Evolutionary conservation across 1,140 invertebrate species (phyloP), one percentile per base, ranked within the genome.

Genomic region (Drosophila suzukii): DNA sequence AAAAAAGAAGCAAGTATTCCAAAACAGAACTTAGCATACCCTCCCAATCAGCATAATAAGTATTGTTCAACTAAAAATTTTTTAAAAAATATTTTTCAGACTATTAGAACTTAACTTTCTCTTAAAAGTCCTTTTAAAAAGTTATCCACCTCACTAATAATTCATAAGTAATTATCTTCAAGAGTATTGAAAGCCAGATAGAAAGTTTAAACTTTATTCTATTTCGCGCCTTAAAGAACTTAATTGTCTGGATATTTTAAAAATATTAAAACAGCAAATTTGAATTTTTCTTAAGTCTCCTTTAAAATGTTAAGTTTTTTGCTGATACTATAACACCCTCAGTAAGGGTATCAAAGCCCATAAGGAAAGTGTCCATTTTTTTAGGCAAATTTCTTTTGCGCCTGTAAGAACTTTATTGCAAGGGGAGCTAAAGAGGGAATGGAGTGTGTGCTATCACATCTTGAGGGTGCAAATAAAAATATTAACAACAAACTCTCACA

Each of bases 391-490:
- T 89, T 84, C 46, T 76, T 78, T 78, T 75, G 83, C 57, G 71
- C 72, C 62, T 65, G 59, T 77, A 79, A 82, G 83, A 88, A 70
- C 27, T 71, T 71, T 44, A 68, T 68, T 68, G 36, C 50, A 39
- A 55, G 81, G 85, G 81, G 62, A 78, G 60, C 54, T 36, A 58
- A 59, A 39, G 53, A 46, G 56, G 50, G 58, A 27, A 55, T 56
- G 55, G 68, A 70, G 55, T 17, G 41, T 44, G 55, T 59, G 56
- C 63, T 54, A 46, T 60, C 47, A 54, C 78, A 79, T 66, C 76
- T 75, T 78, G 82, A 81, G 84, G 84, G 84, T 89, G 84, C 74
- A 89, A 89, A 89, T 89, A 89, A 81, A 89, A 89, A 89, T 89
- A 89, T 84, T 78, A 89, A 73, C 68, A 80, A 34, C 62, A 74